These are phyloP conservation scores for Icerya purchasi DNA, from an alignment of 2,888 invertebrate genomes.

Conservation along the genomic window DNA sequence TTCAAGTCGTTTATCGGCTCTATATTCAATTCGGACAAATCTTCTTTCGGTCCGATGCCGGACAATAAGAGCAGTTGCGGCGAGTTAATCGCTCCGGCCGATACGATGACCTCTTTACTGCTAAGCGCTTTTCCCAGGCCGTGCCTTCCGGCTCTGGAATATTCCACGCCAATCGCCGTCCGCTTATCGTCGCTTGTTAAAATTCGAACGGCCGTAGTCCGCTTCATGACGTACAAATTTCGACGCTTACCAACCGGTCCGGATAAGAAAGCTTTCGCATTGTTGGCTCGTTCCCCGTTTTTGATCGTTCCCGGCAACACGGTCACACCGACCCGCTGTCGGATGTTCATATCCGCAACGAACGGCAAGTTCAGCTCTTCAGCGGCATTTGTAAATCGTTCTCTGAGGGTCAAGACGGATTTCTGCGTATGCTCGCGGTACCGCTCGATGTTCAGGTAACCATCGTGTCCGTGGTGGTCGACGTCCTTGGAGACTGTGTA, in stretches of 20 bases:
- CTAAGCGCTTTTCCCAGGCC: constrained; percentile 32
- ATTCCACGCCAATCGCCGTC: constrained; percentile 39
- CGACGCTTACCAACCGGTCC: constrained; percentile 29
- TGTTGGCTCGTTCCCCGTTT: constrained; percentile 25
- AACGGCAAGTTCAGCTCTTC: constrained; percentile 57
- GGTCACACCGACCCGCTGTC: constrained; percentile 70
- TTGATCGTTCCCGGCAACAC: constrained; percentile 44
- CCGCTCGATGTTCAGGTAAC: background rate
- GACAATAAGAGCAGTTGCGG: constrained; percentile 86
- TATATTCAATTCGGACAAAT: constrained; percentile 46
- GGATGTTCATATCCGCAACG: constrained; percentile 69
- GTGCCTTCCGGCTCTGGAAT: constrained; percentile 32
- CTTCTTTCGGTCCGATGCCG: constrained; percentile 51
- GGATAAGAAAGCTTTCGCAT: constrained; percentile 27
- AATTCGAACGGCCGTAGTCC: constrained; percentile 33
- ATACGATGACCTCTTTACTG: constrained; percentile 66
- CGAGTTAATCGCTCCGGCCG: constrained; percentile 78
- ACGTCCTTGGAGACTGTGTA: background rate
- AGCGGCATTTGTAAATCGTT: constrained; percentile 37
- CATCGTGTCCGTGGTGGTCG: background rate
- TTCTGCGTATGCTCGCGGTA: background rate
- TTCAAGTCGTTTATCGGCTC: constrained; percentile 56
- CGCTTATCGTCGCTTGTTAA: constrained; percentile 50
- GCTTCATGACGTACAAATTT: constrained; percentile 36
- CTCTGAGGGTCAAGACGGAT: background rate